Conservation (phyloP, 2,888 invertebrate species). For the Thereva unica region DNA sequence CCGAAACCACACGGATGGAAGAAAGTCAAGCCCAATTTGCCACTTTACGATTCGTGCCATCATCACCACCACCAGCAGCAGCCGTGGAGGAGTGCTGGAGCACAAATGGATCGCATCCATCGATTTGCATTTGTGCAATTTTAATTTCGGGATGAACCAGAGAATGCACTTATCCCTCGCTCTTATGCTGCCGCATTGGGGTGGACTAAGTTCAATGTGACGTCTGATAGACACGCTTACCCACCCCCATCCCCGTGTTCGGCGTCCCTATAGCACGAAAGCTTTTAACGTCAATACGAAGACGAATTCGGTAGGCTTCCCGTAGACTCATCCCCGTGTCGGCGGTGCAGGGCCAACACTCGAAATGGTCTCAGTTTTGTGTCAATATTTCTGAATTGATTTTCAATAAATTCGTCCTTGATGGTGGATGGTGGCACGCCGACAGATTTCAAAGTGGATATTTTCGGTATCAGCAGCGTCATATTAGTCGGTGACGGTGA, state of each 20-base stretch:
- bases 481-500: too few species aligned
- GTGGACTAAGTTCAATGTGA: slow-evolving; percentile 13
- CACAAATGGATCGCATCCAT: slow-evolving; percentile 7
- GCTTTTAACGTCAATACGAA: too few species aligned
- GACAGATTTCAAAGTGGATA: neutral
- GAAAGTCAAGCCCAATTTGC: neutral
- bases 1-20: neutral
- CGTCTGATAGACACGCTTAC: neutral
- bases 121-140: slow-evolving; percentile 40
- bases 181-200: neutral
- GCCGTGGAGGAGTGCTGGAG: too few species aligned
- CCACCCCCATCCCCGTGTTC: neutral
- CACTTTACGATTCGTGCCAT: too few species aligned
- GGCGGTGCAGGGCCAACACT: neutral
- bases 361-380: neutral
- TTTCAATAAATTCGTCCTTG: neutral
- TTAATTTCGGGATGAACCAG: slow-evolving; percentile 38
- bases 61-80: too few species aligned
- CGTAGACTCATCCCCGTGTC: neutral
- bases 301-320: too few species aligned
- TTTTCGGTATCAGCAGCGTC: too few species aligned
- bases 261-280: too few species aligned
- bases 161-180: slow-evolving; percentile 39
- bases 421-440: neutral
- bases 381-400: slow-evolving; percentile 3